These are phyloP conservation scores for Dryobates pubescens DNA, from an alignment of 2,797 vertebrate genomes.

Conservation along the genomic window DNA sequence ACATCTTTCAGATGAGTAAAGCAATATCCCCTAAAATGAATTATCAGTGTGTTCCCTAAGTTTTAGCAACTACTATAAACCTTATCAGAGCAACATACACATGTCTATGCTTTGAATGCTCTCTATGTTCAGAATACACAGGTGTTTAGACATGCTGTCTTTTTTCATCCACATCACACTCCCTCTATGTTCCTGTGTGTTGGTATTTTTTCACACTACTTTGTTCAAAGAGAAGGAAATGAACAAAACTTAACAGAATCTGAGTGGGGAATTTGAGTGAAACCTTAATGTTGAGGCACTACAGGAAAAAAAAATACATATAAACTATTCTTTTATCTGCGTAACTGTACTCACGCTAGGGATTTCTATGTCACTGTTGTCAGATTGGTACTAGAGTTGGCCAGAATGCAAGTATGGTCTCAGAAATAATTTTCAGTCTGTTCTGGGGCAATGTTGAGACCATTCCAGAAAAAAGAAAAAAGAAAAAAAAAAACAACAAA, in stretches of 20 bases:
- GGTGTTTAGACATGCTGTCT: not conserved
- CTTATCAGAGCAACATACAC: not conserved
- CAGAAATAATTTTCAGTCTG: conserved; percentile 36
- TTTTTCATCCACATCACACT: not conserved
- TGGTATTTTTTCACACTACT: not conserved
- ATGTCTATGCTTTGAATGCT: not conserved
- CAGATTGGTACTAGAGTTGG: conserved; percentile 30
- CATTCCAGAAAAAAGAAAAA: conserved; percentile 31
- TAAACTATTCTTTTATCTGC: not conserved
- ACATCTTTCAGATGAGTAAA: not conserved
- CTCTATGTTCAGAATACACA: not conserved
- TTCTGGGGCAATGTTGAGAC: conserved; percentile 11
- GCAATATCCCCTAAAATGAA: not conserved
- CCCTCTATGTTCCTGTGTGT: not conserved
- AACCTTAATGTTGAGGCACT: not conserved
- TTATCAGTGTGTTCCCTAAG: not conserved
- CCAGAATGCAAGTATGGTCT: conserved; percentile 27
- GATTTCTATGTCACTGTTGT: conserved; percentile 29
- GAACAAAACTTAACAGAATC: not conserved
- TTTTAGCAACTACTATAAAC: not conserved
- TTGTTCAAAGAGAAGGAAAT: not conserved
- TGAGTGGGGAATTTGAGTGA: conserved; percentile 8
- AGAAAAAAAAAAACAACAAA: too few species aligned
- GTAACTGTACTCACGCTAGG: not conserved
- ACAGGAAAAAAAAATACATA: not conserved